These are phyloP conservation scores for Zenarchopterus dispar DNA, from an alignment of 2,797 vertebrate genomes.

Conservation along the genomic window DNA sequence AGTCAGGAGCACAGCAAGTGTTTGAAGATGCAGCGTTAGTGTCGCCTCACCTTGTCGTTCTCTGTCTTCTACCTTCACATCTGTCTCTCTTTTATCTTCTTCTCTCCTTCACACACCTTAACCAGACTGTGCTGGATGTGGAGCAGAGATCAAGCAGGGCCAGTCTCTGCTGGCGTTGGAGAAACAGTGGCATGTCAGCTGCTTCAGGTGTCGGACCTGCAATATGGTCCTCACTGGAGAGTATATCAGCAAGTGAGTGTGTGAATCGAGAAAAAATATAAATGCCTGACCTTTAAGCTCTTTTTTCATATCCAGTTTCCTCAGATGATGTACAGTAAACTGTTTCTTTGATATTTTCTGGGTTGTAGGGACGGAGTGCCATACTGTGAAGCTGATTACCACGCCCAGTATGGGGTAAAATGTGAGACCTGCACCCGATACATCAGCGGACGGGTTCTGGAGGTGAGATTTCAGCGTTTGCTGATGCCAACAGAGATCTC, in stretches of 20 bases:
- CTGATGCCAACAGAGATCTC: conserved; percentile 8
- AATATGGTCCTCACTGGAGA: conserved; percentile 94
- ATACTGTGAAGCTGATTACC: conserved; percentile 97
- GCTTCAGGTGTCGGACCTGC: conserved; percentile 97
- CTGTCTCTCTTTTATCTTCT: not conserved
- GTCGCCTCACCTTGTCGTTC: not conserved
- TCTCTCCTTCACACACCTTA: not conserved
- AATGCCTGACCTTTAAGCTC: not conserved
- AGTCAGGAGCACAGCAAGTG: no score
- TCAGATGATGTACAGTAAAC: not conserved
- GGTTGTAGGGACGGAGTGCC: conserved; percentile 91
- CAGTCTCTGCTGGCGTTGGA: conserved; percentile 96
- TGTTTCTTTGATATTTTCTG: conserved; percentile 22
- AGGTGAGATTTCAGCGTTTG: conserved; percentile 84
- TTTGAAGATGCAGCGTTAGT: not conserved
- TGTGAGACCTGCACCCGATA: conserved; percentile 97
- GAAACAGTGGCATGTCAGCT: conserved; percentile 99
- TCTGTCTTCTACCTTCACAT: not conserved
- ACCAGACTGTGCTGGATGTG: conserved; percentile 94
- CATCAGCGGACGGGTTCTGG: conserved; percentile 97
- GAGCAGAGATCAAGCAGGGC: conserved; percentile 96
- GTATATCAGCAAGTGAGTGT: conserved; percentile 98
- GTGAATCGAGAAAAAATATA: not conserved
- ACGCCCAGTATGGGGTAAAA: conserved; percentile 96
- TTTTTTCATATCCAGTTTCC: not conserved